Evolutionary conservation across 2,113 vertebrate genomes (phyloP).

Genomic region (Sorex araneus): DNA sequence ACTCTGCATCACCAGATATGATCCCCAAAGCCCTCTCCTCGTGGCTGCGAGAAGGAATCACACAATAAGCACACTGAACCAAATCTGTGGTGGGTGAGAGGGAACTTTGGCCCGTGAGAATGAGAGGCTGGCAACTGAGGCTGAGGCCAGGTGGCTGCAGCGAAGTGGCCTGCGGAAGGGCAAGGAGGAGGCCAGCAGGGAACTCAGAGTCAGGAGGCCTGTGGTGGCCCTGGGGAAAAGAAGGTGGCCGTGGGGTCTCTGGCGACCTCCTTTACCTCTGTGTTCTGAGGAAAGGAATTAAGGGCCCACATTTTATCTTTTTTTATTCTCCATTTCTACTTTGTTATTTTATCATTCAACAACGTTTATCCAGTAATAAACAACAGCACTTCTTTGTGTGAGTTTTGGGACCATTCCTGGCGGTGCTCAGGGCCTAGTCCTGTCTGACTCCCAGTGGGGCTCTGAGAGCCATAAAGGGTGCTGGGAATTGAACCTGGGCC

Average conservation of each 20-base stretch:
- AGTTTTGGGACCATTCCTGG: too few species aligned
- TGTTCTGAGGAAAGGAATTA: slow-evolving; percentile 12
- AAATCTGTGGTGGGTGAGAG: not conserved
- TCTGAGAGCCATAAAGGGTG: too few species aligned
- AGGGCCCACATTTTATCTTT: not conserved
- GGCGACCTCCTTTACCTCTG: slow-evolving; percentile 5
- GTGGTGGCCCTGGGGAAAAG: slow-evolving; percentile 6
- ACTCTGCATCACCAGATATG: too few species aligned
- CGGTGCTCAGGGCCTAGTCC: too few species aligned
- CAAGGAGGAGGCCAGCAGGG: not conserved
- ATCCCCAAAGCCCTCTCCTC: not conserved
- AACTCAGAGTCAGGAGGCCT: not conserved
- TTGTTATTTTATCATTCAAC: too few species aligned
- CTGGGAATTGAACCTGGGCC: too few species aligned
- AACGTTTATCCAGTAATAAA: too few species aligned
- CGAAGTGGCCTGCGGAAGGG: not conserved
- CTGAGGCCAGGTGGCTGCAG: too few species aligned
- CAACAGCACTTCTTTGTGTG: too few species aligned
- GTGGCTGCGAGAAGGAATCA: not conserved
- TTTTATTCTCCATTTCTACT: too few species aligned
- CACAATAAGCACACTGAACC: not conserved
- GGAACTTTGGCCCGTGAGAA: not conserved
- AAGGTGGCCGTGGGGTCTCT: not conserved
- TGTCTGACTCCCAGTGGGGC: too few species aligned
- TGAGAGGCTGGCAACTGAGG: not conserved